Conservation (phyloP, 2,888 invertebrate species). For the Leucophenga montana region DNA sequence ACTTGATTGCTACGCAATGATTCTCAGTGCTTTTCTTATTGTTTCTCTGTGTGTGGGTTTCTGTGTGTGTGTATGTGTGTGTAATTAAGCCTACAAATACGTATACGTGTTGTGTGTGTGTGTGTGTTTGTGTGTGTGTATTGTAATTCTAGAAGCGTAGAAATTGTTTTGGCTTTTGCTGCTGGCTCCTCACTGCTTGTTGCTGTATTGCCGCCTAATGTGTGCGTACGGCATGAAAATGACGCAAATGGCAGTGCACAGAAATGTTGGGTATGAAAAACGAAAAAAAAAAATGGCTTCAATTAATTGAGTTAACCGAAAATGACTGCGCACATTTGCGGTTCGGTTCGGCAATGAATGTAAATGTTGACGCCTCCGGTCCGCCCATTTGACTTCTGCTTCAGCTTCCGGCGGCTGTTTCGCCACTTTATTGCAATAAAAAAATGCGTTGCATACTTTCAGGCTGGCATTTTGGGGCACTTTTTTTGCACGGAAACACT, state of each 20-base stretch:
- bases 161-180: no score
- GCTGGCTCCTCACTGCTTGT: no score
- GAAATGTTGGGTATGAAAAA: background rate
- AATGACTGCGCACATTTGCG: slow-evolving; percentile 8
- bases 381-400: background rate
- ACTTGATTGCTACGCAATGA: background rate
- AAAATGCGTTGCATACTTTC: slow-evolving; percentile 43
- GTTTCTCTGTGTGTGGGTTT: slow-evolving; percentile 11
- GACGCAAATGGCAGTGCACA: slow-evolving; percentile 42
- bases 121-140: slow-evolving; percentile 16
- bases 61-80: slow-evolving; percentile 12
- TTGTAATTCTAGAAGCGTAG: background rate
- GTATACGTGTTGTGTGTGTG: background rate
- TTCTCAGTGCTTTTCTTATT: background rate
- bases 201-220: no score
- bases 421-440: background rate
- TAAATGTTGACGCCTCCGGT: background rate
- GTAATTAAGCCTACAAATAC: slow-evolving; percentile 6
- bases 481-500: background rate
- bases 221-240: slow-evolving; percentile 33
- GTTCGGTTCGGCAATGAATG: slow-evolving; percentile 5
- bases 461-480: slow-evolving; percentile 28
- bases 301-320: slow-evolving; percentile 51
- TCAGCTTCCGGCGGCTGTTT: background rate
- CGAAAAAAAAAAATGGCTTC: slow-evolving; percentile 43